Conservation (phyloP, 2,888 invertebrate genomes). For the Teleogryllus oceanicus region DNA sequence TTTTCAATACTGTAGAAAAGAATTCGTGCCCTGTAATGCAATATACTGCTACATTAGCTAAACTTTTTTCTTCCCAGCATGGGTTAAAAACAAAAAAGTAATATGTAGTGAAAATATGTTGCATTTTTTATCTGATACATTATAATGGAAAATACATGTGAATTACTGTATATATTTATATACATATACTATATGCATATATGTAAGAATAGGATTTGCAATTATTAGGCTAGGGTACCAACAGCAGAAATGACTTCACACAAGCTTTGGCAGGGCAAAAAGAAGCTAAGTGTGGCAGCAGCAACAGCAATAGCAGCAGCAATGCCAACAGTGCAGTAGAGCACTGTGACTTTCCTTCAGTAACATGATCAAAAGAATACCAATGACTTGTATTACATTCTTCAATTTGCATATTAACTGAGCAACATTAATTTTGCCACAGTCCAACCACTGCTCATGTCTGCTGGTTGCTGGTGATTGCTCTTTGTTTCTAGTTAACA, state of each 20-base stretch:
- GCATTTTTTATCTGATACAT: not conserved
- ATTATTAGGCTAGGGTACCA: not conserved
- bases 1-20: not conserved
- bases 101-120: not conserved
- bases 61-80: not conserved
- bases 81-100: not conserved
- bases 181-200: conserved; percentile 11
- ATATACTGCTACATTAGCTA: not conserved
- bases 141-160: conserved; percentile 6
- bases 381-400: too few species aligned
- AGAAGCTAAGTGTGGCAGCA: not conserved
- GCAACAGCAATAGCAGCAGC: too few species aligned
- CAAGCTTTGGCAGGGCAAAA: not conserved
- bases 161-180: not conserved
- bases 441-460: not conserved
- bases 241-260: not conserved
- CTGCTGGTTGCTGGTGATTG: not conserved
- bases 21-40: not conserved
- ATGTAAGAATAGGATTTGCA: not conserved
- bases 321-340: too few species aligned
- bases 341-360: not conserved
- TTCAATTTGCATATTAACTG: too few species aligned
- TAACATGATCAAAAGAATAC: not conserved
- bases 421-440: not conserved
- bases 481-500: not conserved